Conservation (phyloP, 2,797 vertebrate genomes). For the Sitta carolinensis region DNA sequence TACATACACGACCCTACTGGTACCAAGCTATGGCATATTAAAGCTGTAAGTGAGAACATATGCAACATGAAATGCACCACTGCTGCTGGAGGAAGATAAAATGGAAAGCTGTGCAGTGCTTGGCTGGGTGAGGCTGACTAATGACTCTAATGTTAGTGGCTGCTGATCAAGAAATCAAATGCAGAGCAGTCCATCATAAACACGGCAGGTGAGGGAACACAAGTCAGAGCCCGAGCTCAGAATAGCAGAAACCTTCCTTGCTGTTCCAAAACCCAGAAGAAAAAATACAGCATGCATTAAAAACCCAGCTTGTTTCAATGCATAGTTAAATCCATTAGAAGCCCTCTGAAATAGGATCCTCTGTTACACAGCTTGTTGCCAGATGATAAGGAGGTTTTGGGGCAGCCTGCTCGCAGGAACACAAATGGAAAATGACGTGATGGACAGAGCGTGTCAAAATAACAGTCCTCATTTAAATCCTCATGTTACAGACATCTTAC, state of each 20-base stretch:
- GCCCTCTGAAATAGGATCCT: neutral
- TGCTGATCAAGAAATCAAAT: conserved; percentile 56
- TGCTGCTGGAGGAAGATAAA: conserved; percentile 52
- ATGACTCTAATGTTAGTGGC: conserved; percentile 1
- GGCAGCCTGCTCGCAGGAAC: neutral
- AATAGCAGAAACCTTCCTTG: neutral
- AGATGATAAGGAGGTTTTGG: neutral
- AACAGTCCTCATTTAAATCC: conserved; percentile 6
- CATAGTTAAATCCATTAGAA: conserved; percentile 6
- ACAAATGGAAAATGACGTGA: conserved; percentile 8
- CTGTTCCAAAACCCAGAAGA: neutral
- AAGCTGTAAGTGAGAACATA: conserved; percentile 48
- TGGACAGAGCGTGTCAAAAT: conserved; percentile 26
- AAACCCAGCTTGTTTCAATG: neutral
- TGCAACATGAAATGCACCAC: conserved; percentile 34
- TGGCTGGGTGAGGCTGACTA: conserved; percentile 41
- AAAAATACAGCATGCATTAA: neutral
- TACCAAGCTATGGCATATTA: neutral
- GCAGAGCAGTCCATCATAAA: conserved; percentile 12
- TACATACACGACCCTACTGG: neutral
- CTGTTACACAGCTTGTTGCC: conserved; percentile 32
- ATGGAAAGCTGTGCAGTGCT: neutral
- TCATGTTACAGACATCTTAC: neutral
- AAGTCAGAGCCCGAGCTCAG: neutral
- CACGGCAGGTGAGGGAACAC: neutral